Evolutionary conservation across 2,113 vertebrate species (phyloP), one percentile per base, ranked within the genome.

Genomic region (Istiophorus platypterus): DNA sequence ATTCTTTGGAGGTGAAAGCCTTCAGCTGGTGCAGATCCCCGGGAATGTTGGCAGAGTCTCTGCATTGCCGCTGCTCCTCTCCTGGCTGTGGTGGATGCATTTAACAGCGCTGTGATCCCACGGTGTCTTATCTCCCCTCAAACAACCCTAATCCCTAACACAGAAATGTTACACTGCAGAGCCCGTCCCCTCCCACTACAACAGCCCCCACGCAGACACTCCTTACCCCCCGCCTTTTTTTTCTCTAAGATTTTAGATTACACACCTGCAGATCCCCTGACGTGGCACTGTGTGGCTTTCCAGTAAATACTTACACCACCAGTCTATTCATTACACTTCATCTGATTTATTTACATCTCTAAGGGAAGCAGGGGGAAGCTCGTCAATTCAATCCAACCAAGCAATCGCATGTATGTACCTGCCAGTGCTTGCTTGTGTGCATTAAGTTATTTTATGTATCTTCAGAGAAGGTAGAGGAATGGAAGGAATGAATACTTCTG

Each of bases 31-130:
- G 82, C 73, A 78, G 87, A 92, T 86, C 73, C 58, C 68, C 76
- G 69, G 86, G 91, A 93, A 93, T 92, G 90, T 88, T 91, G 89
- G 93, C 91, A 81, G 58, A 68, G 85, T 54, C 58, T 83, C 31
- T 63, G 62, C 47, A 12, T 74, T 63, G 76, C 78, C 88, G 74
- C 78, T 81, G 78, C 83, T 90, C 84, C 82, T 78, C 62, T 67
- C 49, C 86, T 85, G 91, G 81, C 85, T 87, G 72, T 85, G 89
- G 72, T 85, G 89, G 89, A 88, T 71, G 90, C 76, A 73, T 93
- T 95, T 90, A 93, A 89, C 86, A 81, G 83, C 27, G 2, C 90
- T 91, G 80, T 93, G 90, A 94, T 94, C 89, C 88, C 11, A 39
- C 59, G 49, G 58, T 80, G 82, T 90, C 90, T 92, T 92, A 93